phyloP scores from a whole-genome alignment of 2,797 vertebrate genomes.

The Champsocephalus gunnari region DNA sequence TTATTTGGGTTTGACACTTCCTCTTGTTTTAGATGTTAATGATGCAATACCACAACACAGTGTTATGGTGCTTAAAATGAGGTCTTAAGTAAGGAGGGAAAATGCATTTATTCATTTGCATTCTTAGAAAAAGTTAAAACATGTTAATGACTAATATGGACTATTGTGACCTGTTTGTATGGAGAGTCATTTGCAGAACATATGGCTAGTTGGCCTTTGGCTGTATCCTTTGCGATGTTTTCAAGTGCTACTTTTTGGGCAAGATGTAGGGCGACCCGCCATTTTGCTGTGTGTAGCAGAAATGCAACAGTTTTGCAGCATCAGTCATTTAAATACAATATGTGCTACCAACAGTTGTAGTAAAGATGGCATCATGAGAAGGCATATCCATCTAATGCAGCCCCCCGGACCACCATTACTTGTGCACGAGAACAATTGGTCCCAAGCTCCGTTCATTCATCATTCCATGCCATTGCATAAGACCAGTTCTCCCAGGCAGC shows the following conservation, averaged over 20 bases:
- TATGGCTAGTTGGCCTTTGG: too few relatives aligned
- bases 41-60: not conserved
- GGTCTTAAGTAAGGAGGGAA: not conserved
- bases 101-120: too few relatives aligned
- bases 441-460: constrained; percentile 73
- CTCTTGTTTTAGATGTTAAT: constrained; percentile 6
- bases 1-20: constrained; percentile 22
- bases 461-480: constrained; percentile 76
- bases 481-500: constrained; percentile 73
- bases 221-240: too few relatives aligned
- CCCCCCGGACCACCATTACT: constrained; percentile 55
- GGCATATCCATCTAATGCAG: constrained; percentile 19
- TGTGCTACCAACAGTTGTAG: constrained; percentile 27
- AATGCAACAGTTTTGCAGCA: not conserved
- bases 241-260: too few relatives aligned
- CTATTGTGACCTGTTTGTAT: too few relatives aligned
- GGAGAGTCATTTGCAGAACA: too few relatives aligned
- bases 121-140: too few relatives aligned
- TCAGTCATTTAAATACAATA: not conserved
- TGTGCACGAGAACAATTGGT: constrained; percentile 63
- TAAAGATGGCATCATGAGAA: constrained; percentile 32
- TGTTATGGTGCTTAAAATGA: not conserved
- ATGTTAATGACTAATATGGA: too few relatives aligned
- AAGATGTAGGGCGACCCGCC: too few relatives aligned
- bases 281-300: too few relatives aligned